These are phyloP conservation scores for Heliconius aoede DNA, from an alignment of 2,888 invertebrate genomes.

Conservation along the genomic window DNA sequence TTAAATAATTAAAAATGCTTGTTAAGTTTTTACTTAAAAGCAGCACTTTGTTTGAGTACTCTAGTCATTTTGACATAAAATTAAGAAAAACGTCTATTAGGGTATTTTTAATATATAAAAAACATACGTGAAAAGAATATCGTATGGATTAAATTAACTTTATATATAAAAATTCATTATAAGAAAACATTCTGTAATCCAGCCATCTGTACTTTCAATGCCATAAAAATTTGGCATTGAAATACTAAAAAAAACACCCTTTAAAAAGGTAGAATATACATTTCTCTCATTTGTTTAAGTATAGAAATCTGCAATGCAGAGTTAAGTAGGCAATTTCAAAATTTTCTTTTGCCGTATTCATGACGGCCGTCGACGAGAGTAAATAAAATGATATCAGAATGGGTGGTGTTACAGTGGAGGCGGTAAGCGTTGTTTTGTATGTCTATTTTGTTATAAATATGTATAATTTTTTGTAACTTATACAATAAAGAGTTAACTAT, in stretches of 20 bases:
- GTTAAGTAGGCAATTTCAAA: conserved; percentile 47
- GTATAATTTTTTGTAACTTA: no score
- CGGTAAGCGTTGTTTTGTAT: conserved; percentile 4
- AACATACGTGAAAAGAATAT: background rate
- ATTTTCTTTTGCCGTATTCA: conserved; percentile 53
- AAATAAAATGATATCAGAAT: conserved; percentile 56
- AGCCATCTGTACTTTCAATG: no score
- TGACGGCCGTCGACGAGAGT: conserved; percentile 47
- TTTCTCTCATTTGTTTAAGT: conserved; percentile 30
- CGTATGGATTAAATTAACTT: background rate
- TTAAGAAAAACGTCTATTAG: no score
- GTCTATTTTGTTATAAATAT: no score
- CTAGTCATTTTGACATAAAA: no score
- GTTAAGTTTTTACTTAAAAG: no score
- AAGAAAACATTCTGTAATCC: background rate
- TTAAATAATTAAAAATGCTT: no score
- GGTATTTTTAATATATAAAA: background rate
- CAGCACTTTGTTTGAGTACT: no score
- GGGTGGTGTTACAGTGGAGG: conserved; percentile 26
- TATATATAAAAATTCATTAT: background rate
- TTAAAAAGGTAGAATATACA: conserved; percentile 17
- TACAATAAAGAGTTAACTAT: no score
- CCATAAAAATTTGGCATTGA: background rate
- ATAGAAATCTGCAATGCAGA: conserved; percentile 44
- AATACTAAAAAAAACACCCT: conserved; percentile 14